Base-by-base conservation (phyloP, 2,888 invertebrate species). In the Acholoe squamosa region DNA sequence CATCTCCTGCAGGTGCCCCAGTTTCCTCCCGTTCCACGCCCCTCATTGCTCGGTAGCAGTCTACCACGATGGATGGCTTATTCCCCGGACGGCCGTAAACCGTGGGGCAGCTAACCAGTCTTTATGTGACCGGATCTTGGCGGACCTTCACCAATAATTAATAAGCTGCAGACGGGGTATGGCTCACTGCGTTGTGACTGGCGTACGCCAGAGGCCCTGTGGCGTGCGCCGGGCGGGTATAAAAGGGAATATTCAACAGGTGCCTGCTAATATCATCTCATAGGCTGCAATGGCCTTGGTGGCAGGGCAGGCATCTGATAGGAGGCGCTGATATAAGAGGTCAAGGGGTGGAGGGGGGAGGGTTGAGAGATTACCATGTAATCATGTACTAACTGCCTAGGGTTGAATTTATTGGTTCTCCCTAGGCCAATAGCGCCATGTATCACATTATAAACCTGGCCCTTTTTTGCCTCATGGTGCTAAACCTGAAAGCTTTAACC, bases 391-490 rank as follows among this genome's bases (percentile, higher is more conserved):
- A 61, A n/a, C 61, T 19, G 19, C 61, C 19, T 14, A 19, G 61
- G 22, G 61, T 3, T 0, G n/a, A n/a, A 61, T 61, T 61, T 61
- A 61, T 61, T n/a, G 61, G 61, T 61, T 19, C 22, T 19, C 61
- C n/a, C 5, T 61, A 19, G 19, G 7, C n/a, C n/a, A 19, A 61
- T 61, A 0, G 19, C 12, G 61, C n/a, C n/a, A 14, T 61, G 61
- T 61, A 61, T 61, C 61, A 61, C 61, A 61, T 61, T 61, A 61
- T n/a, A 61, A n/a, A 61, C 43, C 43, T 43, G 43, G 43, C 43
- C 43, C 5, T 43, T 43, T 43, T 43, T 43, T 7, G 43, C 10
- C 43, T 43, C 43, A 43, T 43, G 43, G 43, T 10, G 43, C 43
- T 43, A 3, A 43, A 3, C 43, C 43, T 43, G 43, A 10, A 43